A percentile compares a stretch with the other conserved stretches of the same genome.
Evolutionary conservation across 2,888 invertebrate genomes (phyloP).

Genomic region (Pedicia rivosa): DNA sequence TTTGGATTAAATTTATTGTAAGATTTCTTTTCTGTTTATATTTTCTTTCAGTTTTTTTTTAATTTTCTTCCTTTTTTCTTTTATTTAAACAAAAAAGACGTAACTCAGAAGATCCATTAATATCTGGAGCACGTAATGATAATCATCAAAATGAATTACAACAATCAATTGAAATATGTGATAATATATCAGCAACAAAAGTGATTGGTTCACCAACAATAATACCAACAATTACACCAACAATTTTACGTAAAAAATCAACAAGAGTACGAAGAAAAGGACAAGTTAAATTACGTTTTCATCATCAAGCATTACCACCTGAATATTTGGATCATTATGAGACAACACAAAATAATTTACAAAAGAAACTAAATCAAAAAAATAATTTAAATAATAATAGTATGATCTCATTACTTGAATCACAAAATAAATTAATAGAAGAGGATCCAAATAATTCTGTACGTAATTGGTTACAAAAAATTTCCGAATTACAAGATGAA

Average conservation of each 20-base stretch:
- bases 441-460: slow-evolving; percentile 31
- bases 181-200: background rate
- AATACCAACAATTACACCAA: background rate
- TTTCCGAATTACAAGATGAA: slow-evolving; percentile 54
- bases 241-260: slow-evolving; percentile 10
- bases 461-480: slow-evolving; percentile 57
- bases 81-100: slow-evolving; percentile 14
- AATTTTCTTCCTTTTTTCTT: no score
- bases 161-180: slow-evolving; percentile 13
- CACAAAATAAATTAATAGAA: slow-evolving; percentile 7
- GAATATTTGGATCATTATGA: slow-evolving; percentile 68
- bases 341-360: slow-evolving; percentile 45
- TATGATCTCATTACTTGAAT: slow-evolving; percentile 6
- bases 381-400: background rate
- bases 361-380: slow-evolving; percentile 14
- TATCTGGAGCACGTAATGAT: slow-evolving; percentile 26
- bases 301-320: slow-evolving; percentile 62
- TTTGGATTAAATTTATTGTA: slow-evolving; percentile 1
- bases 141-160: slow-evolving; percentile 22
- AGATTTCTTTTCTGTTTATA: no score
- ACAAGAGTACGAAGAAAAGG: slow-evolving; percentile 25
- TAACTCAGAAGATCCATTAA: slow-evolving; percentile 30
- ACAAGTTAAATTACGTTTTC: slow-evolving; percentile 60
- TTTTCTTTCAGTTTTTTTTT: no score
- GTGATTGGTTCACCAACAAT: slow-evolving; percentile 3